Conservation (phyloP, 2,797 vertebrate species). For the Philypnodon macrostomus region DNA sequence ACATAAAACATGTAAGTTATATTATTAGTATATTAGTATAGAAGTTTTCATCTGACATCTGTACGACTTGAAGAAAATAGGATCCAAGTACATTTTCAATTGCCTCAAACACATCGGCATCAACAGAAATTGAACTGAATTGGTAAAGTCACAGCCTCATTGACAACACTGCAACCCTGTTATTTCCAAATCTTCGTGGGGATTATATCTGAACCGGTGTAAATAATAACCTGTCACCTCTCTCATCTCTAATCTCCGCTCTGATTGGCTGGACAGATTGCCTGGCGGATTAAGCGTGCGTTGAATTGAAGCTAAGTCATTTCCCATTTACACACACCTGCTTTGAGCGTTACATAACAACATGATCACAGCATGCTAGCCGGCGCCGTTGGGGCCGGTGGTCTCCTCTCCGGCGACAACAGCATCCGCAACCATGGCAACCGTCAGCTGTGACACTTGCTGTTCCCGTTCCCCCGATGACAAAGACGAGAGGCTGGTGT, state of each 20-base stretch:
- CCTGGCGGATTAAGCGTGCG: no score
- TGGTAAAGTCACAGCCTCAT: background rate
- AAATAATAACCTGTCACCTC: slow-evolving; percentile 30
- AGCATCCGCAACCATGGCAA: slow-evolving; percentile 50
- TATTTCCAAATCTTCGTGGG: background rate
- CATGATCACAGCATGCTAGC: background rate
- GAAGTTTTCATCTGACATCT: no score
- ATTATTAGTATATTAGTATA: no score
- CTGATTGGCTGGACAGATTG: background rate
- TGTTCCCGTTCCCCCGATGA: slow-evolving; percentile 28
- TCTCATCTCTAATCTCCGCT: slow-evolving; percentile 3
- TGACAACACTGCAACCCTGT: background rate
- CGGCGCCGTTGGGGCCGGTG: background rate
- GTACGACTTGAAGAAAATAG: no score
- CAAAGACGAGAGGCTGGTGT: background rate
- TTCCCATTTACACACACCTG: slow-evolving; percentile 37
- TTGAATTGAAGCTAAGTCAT: slow-evolving; percentile 34
- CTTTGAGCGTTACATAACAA: slow-evolving; percentile 1
- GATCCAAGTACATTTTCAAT: no score
- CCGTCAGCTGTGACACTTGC: slow-evolving; percentile 43
- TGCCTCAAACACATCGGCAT: no score
- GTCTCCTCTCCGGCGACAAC: slow-evolving; percentile 41
- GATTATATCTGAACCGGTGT: slow-evolving; percentile 14
- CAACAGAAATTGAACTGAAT: no score
- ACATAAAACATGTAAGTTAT: no score